A percentile compares a stretch with the other conserved stretches of the same genome.
Conservation (phyloP, 2,797 vertebrate species). For the Galaxias olidus region DNA sequence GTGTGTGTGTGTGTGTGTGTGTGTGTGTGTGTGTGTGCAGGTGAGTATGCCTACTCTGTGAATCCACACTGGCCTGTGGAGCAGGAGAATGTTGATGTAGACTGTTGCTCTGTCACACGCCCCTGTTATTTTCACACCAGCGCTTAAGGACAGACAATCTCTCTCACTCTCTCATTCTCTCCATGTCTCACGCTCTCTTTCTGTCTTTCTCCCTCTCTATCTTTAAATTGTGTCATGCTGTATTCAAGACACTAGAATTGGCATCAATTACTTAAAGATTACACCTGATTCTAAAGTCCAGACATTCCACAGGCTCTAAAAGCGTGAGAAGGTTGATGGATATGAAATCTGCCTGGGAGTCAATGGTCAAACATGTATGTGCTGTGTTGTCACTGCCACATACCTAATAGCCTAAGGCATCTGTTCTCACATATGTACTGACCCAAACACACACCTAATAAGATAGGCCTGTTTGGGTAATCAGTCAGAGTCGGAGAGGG, state of each 20-base stretch:
- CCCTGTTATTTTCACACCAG: constrained; percentile 70
- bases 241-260: constrained; percentile 15
- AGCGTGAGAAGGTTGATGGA: constrained; percentile 21
- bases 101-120: constrained; percentile 72
- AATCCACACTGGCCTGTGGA: constrained; percentile 44
- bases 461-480: neutral
- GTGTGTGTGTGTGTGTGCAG: constrained; percentile 34
- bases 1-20: constrained; percentile 21
- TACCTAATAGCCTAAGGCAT: neutral
- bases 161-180: constrained; percentile 37
- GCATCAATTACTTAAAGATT: constrained; percentile 14
- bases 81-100: constrained; percentile 78
- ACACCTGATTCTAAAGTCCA: constrained; percentile 33
- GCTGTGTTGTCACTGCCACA: constrained; percentile 1
- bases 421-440: constrained; percentile 8
- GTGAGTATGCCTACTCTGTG: constrained; percentile 52
- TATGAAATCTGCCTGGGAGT: constrained; percentile 7
- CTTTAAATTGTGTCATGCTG: neutral
- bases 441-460: constrained; percentile 7
- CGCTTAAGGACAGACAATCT: constrained; percentile 52
- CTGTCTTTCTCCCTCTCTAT: neutral
- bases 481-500: constrained; percentile 22
- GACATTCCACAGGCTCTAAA: constrained; percentile 39
- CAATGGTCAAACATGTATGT: constrained; percentile 3
- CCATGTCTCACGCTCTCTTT: constrained; percentile 25